These are phyloP conservation scores for Crocidura indochinensis DNA, from an alignment of 2,797 vertebrate species.

Conservation along the genomic window DNA sequence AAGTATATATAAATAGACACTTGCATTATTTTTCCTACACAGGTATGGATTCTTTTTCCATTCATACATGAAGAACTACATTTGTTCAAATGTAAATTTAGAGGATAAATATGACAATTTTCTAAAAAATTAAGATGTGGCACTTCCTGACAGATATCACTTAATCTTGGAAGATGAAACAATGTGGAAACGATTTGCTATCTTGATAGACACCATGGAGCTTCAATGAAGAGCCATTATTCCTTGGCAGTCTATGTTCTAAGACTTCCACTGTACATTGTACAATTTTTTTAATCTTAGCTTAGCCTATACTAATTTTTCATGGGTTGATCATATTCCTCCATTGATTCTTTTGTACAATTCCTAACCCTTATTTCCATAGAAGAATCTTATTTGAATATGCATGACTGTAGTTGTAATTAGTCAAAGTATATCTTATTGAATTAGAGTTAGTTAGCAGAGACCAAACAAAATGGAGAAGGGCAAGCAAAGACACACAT, in stretches of 20 bases:
- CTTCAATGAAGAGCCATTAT: not conserved
- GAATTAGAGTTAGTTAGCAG: not conserved
- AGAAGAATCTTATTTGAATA: not conserved
- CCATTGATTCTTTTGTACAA: not conserved
- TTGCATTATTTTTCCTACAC: not conserved
- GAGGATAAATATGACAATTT: not conserved
- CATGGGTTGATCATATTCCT: not conserved
- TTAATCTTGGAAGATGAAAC: too few species aligned
- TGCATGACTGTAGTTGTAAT: not conserved
- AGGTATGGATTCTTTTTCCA: not conserved
- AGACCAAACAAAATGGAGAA: not conserved
- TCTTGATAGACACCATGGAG: not conserved
- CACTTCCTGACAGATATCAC: not conserved
- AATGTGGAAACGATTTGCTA: not conserved
- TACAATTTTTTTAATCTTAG: not conserved
- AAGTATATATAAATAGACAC: not conserved
- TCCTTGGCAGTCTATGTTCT: too few species aligned
- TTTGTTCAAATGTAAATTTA: not conserved
- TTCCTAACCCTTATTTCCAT: not conserved
- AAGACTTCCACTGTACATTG: not conserved
- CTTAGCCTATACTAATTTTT: not conserved
- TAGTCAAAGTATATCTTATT: not conserved
- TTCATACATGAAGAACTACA: not conserved
- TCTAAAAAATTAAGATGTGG: not conserved
- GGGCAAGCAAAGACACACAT: not conserved